Evolutionary conservation across 1,140 invertebrate species (phyloP).

Genomic region (Drosophila virilis): DNA sequence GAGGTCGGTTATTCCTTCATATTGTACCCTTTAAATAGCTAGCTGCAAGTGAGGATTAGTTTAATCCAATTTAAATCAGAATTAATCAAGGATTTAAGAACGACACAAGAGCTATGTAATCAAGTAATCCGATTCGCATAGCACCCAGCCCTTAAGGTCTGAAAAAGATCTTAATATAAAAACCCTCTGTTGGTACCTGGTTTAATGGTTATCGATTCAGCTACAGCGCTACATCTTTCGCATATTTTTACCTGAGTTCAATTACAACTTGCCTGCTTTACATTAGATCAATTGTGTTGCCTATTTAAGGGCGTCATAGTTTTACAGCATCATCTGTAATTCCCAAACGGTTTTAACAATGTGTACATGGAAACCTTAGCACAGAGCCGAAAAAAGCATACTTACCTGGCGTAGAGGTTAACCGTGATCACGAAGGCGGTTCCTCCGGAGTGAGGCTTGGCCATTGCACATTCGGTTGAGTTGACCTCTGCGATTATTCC

Average conservation of each 20-base stretch:
- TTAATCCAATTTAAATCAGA: too few relatives aligned
- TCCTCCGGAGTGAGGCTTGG: slow-evolving; percentile 87
- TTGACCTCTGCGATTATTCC: slow-evolving; percentile 82
- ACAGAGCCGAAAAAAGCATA: slow-evolving; percentile 76
- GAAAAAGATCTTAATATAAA: not conserved
- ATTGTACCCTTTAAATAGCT: too few relatives aligned
- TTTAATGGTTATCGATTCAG: not conserved
- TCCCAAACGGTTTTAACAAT: slow-evolving; percentile 49
- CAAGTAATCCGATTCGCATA: too few relatives aligned
- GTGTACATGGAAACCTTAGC: not conserved
- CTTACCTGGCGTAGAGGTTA: slow-evolving; percentile 86
- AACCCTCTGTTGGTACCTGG: too few relatives aligned
- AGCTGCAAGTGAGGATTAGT: too few relatives aligned
- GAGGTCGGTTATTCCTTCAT: too few relatives aligned
- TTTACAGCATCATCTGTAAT: slow-evolving; percentile 13
- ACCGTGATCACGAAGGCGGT: slow-evolving; percentile 88
- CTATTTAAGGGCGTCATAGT: not conserved
- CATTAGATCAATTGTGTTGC: not conserved
- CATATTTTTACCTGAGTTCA: not conserved
- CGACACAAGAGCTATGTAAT: too few relatives aligned
- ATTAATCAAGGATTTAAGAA: too few relatives aligned
- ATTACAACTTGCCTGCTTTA: not conserved
- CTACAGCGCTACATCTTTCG: not conserved
- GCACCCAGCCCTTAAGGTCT: too few relatives aligned
- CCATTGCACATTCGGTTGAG: slow-evolving; percentile 75